These are phyloP conservation scores for Phytoseiulus persimilis DNA, from an alignment of 2,888 invertebrate species.

Conservation along the genomic window DNA sequence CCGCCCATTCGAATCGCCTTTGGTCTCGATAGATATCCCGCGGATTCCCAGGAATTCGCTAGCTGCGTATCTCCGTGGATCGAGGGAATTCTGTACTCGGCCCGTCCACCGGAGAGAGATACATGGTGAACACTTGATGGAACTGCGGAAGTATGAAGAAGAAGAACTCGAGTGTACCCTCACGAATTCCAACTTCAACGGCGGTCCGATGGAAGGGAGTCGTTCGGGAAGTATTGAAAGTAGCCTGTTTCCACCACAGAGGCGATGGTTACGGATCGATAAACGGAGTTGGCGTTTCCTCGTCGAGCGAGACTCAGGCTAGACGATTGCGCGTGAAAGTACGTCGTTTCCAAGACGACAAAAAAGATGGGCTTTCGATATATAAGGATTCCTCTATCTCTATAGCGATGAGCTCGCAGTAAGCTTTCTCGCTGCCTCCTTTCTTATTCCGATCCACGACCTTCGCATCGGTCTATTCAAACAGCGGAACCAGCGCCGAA, in stretches of 20 bases:
- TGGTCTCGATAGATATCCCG: neutral
- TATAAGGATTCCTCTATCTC: neutral
- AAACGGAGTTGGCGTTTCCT: neutral
- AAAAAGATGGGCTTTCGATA: neutral
- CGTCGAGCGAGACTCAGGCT: neutral
- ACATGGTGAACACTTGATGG: no score
- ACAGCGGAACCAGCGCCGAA: neutral
- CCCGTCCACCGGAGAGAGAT: no score
- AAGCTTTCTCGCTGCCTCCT: neutral
- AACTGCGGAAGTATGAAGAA: no score
- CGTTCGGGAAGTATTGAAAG: neutral
- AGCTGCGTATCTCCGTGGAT: no score
- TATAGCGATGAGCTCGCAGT: neutral
- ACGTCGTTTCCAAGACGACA: neutral
- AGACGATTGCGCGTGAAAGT: neutral
- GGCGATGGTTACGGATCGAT: neutral
- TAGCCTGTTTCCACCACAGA: neutral
- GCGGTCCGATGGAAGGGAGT: no score
- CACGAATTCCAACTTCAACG: no score
- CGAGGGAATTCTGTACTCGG: no score
- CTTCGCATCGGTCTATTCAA: neutral
- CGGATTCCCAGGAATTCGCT: neutral
- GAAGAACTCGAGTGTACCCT: no score
- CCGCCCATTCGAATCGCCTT: neutral
- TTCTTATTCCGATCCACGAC: neutral